Evolutionary conservation across 2,888 invertebrate genomes (phyloP).

Genomic region (Phalera bucephala): DNA sequence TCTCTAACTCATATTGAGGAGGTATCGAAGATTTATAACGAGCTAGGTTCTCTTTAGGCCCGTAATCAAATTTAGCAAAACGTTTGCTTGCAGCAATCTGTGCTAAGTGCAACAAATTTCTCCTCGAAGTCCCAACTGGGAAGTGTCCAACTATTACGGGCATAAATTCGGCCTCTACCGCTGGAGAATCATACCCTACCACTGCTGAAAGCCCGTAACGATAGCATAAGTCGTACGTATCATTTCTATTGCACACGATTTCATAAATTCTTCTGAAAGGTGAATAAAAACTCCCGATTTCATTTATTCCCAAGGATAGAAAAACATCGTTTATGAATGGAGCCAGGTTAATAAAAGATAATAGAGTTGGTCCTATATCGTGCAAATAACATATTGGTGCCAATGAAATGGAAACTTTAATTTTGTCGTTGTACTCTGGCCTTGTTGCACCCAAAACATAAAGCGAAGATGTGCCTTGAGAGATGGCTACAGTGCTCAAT

Average conservation of each 20-base stretch:
- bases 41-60: conserved; percentile 30
- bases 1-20: conserved; percentile 44
- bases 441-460: conserved; percentile 72
- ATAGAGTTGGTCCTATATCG: conserved; percentile 11
- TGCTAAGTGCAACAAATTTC: conserved; percentile 41
- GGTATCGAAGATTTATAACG: conserved; percentile 34
- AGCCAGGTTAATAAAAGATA: conserved; percentile 16
- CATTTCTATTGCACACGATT: conserved; percentile 27
- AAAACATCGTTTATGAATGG: conserved; percentile 22
- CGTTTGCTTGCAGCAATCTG: conserved; percentile 34
- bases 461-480: conserved; percentile 83
- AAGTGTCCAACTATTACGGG: conserved; percentile 33
- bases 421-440: conserved; percentile 82
- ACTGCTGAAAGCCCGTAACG: conserved; percentile 23
- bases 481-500: conserved; percentile 86
- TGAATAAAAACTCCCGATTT: conserved; percentile 29
- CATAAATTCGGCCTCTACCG: conserved; percentile 39
- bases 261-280: conserved; percentile 17
- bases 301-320: conserved; percentile 13
- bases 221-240: conserved; percentile 30
- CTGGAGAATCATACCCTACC: conserved; percentile 25
- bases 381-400: conserved; percentile 38
- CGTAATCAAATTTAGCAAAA: conserved; percentile 50
- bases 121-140: conserved; percentile 46
- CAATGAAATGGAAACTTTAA: conserved; percentile 68